Conservation (phyloP, 37 sponge, comb jelly and placozoan genomes). For the Agelas oroides region DNA sequence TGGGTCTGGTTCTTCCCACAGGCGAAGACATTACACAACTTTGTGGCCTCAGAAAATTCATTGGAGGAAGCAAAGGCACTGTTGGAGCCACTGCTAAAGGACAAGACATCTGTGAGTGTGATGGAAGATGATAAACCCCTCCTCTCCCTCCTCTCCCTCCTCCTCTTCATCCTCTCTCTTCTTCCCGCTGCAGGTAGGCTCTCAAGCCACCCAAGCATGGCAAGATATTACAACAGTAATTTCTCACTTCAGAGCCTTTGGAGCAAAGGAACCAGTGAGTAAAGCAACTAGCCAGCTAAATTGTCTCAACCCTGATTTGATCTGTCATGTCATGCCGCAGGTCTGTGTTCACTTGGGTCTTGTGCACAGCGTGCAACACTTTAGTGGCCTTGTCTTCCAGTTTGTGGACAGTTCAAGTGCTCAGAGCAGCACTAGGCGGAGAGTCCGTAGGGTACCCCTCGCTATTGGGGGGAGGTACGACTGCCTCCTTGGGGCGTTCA, state of each 20-base stretch:
- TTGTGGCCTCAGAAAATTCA: conserved; percentile 31
- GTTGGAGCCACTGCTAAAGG: conserved; percentile 71
- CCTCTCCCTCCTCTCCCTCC: not conserved
- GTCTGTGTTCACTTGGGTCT: conserved; percentile 65
- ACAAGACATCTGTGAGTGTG: conserved; percentile 38
- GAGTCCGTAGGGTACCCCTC: conserved; percentile 24
- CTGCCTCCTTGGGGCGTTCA: not conserved
- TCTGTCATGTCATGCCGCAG: conserved; percentile 20
- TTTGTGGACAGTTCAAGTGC: conserved; percentile 24
- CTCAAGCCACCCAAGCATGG: conserved; percentile 41
- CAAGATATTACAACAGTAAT: conserved; percentile 69
- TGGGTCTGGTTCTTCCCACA: not conserved
- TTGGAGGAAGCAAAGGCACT: conserved; percentile 32
- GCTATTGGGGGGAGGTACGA: conserved; percentile 77
- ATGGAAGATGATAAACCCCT: not conserved
- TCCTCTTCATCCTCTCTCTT: no score
- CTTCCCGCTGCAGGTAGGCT: conserved; percentile 9
- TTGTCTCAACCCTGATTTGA: no score
- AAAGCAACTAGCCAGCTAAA: no score
- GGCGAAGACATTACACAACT: conserved; percentile 46
- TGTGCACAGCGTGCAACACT: conserved; percentile 26
- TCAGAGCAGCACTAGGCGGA: not conserved
- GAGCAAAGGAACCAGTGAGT: conserved; percentile 66
- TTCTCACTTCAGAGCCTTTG: conserved; percentile 40
- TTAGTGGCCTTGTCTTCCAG: conserved; percentile 80